Conservation (phyloP, 1,140 invertebrate species). For the Drosophila insularis region DNA sequence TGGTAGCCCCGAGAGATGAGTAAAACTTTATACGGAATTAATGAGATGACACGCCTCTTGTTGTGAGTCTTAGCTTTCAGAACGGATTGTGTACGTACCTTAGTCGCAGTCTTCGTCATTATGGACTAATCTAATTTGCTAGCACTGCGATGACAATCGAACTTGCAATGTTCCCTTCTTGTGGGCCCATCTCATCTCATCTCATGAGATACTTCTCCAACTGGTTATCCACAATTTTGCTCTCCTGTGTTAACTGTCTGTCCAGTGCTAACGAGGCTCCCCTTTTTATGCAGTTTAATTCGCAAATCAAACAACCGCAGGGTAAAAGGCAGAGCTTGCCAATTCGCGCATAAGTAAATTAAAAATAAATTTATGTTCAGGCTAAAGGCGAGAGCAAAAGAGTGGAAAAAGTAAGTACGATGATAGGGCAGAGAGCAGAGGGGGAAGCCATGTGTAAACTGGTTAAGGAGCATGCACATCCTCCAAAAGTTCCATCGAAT, state of each 20-base stretch:
- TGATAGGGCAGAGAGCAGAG: background rate
- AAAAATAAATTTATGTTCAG: conserved; percentile 78
- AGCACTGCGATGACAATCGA: conserved; percentile 58
- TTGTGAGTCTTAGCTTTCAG: conserved; percentile 3
- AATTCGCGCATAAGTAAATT: conserved; percentile 80
- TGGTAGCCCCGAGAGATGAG: conserved; percentile 29
- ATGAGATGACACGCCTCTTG: conserved; percentile 65
- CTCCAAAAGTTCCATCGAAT: conserved; percentile 47
- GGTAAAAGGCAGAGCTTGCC: conserved; percentile 48
- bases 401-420: background rate
- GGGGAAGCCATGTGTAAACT: conserved; percentile 41
- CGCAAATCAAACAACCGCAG: conserved; percentile 77
- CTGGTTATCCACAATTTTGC: background rate
- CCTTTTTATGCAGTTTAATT: conserved; percentile 67
- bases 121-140: conserved; percentile 67
- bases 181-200: background rate
- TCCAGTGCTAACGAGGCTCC: conserved; percentile 54
- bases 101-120: conserved; percentile 29
- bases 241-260: conserved; percentile 12
- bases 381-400: conserved; percentile 34
- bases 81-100: background rate
- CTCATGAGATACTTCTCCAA: background rate
- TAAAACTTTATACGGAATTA: conserved; percentile 49
- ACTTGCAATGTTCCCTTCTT: background rate
- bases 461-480: conserved; percentile 36